phyloP scores from a whole-genome alignment of 2,113 vertebrate genomes.

The Entelurus aequoreus region DNA sequence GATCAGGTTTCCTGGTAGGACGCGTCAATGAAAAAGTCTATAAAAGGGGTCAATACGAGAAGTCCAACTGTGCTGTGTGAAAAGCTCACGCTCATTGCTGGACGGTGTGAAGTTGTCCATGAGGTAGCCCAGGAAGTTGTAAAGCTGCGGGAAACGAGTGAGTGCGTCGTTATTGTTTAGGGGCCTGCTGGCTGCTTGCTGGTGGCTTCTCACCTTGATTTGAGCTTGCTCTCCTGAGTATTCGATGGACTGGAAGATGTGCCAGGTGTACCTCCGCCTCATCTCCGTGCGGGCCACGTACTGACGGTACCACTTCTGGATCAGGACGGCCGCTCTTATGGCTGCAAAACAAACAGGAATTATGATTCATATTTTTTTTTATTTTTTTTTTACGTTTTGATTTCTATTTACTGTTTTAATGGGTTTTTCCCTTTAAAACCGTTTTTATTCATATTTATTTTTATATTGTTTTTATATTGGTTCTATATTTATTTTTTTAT shows the following conservation, averaged over 20 bases:
- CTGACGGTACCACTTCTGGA: slow-evolving; percentile 90
- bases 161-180: background rate
- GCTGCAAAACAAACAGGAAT: slow-evolving; percentile 57
- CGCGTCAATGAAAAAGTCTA: background rate
- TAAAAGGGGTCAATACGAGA: background rate
- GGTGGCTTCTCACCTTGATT: slow-evolving; percentile 75
- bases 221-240: slow-evolving; percentile 91
- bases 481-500: no score
- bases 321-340: slow-evolving; percentile 81
- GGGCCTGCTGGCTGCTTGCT: no score
- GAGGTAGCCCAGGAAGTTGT: slow-evolving; percentile 90
- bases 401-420: no score
- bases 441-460: no score
- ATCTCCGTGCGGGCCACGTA: slow-evolving; percentile 82
- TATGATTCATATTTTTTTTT: no score
- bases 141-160: slow-evolving; percentile 73
- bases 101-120: slow-evolving; percentile 85
- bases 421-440: no score
- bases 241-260: slow-evolving; percentile 94
- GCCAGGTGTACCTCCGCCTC: slow-evolving; percentile 87
- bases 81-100: slow-evolving; percentile 81
- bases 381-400: no score
- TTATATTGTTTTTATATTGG: no score
- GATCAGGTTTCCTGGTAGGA: slow-evolving; percentile 80
- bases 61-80: background rate